Conservation (phyloP, 2,113 vertebrate species). For the Phylloscopus trochilus region DNA sequence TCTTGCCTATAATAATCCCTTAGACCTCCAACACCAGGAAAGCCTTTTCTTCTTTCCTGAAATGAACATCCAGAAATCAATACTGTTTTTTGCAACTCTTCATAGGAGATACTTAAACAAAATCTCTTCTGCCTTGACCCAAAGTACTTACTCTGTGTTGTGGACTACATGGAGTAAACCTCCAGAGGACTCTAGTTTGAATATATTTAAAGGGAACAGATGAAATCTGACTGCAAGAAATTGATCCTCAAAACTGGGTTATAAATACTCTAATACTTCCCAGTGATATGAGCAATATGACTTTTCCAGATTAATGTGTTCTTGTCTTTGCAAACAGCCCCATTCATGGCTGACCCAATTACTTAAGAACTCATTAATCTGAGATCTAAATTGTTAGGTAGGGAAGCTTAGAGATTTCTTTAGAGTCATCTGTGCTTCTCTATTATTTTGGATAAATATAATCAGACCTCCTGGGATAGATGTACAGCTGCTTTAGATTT, state of each 20-base stretch:
- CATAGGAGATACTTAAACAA: not conserved
- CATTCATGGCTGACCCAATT: conserved; percentile 39
- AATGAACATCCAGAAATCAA: conserved; percentile 1
- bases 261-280: not conserved
- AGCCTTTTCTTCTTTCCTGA: not conserved
- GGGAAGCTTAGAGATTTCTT: conserved; percentile 5
- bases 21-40: not conserved
- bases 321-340: conserved; percentile 3
- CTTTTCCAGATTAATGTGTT: not conserved
- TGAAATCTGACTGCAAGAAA: not conserved
- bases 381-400: not conserved
- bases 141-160: not conserved
- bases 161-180: not conserved
- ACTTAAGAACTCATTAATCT: conserved; percentile 29
- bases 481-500: not conserved
- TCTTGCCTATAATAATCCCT: not conserved
- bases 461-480: not conserved
- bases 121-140: not conserved
- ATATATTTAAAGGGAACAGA: not conserved
- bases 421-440: not conserved
- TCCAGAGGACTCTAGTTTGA: not conserved
- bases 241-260: not conserved
- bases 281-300: not conserved
- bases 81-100: not conserved
- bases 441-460: conserved; percentile 37